Evolutionary conservation across 1,140 invertebrate species (phyloP).

Genomic region (Listronotus bonariensis): DNA sequence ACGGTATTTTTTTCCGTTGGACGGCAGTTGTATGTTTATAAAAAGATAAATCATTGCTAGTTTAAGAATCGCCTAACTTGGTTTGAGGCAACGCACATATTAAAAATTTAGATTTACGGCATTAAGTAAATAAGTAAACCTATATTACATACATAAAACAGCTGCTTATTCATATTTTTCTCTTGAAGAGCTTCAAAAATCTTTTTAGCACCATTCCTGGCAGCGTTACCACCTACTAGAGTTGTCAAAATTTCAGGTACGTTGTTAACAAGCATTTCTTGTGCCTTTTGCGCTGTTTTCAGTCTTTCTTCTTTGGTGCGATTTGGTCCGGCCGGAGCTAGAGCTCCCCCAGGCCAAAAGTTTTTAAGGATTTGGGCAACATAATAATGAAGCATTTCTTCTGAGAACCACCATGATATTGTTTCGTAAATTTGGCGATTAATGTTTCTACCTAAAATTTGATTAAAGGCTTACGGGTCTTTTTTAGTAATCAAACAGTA

Average conservation of each 20-base stretch:
- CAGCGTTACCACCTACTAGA: constrained; percentile 83
- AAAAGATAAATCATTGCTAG: too few species aligned
- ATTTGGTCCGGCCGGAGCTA: constrained; percentile 61
- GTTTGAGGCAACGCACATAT: too few species aligned
- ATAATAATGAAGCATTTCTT: constrained; percentile 89
- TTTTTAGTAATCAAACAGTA: too few species aligned
- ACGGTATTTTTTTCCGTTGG: too few species aligned
- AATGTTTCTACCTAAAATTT: constrained; percentile 73
- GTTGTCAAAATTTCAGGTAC: constrained; percentile 80
- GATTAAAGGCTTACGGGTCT: too few species aligned
- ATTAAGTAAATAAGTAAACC: constrained; percentile 1
- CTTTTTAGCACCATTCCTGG: constrained; percentile 80
- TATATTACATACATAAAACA: constrained; percentile 81
- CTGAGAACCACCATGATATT: constrained; percentile 84
- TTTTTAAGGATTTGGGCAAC: constrained; percentile 81
- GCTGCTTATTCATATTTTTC: constrained; percentile 84
- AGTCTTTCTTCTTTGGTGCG: constrained; percentile 74
- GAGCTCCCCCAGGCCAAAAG: constrained; percentile 83
- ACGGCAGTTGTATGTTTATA: too few species aligned
- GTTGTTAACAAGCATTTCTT: constrained; percentile 70
- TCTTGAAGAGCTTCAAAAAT: constrained; percentile 88
- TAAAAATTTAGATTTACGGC: too few species aligned
- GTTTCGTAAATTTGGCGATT: constrained; percentile 90
- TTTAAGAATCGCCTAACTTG: too few species aligned
- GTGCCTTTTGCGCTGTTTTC: constrained; percentile 66